These are phyloP conservation scores for Phodopus roborovskii DNA, from an alignment of 2,113 vertebrate genomes.

Conservation along the genomic window DNA sequence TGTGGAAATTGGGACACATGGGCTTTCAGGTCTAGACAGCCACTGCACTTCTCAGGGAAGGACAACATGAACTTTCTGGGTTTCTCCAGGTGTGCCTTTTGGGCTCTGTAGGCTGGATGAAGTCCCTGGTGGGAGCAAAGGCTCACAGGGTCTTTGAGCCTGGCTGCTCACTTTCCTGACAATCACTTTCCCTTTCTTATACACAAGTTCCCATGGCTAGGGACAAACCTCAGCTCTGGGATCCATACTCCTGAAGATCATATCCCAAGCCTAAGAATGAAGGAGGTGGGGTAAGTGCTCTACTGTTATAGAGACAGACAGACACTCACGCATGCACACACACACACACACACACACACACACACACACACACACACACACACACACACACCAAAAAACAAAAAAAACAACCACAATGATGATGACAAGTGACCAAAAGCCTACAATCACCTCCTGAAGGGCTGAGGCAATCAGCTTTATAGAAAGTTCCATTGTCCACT, in stretches of 20 bases:
- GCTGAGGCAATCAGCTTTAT: background rate
- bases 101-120: background rate
- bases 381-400: too few relatives aligned
- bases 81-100: background rate
- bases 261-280: background rate
- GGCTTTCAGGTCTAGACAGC: background rate
- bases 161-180: background rate
- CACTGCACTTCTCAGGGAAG: background rate
- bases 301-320: background rate
- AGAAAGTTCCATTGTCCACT: background rate
- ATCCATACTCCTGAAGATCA: fast-evolving
- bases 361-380: too few relatives aligned
- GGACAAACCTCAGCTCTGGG: background rate
- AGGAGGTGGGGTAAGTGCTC: background rate
- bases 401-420: background rate
- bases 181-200: background rate
- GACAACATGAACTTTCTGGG: background rate
- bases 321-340: too few relatives aligned
- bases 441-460: background rate
- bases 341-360: too few relatives aligned
- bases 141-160: background rate
- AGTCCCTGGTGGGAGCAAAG: background rate
- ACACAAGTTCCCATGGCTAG: background rate
- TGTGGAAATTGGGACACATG: background rate
- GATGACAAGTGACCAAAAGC: background rate